A percentile compares a stretch with the other conserved stretches of the same genome.
Conservation (phyloP, 2,888 invertebrate genomes). For the Diogma glabrata region DNA sequence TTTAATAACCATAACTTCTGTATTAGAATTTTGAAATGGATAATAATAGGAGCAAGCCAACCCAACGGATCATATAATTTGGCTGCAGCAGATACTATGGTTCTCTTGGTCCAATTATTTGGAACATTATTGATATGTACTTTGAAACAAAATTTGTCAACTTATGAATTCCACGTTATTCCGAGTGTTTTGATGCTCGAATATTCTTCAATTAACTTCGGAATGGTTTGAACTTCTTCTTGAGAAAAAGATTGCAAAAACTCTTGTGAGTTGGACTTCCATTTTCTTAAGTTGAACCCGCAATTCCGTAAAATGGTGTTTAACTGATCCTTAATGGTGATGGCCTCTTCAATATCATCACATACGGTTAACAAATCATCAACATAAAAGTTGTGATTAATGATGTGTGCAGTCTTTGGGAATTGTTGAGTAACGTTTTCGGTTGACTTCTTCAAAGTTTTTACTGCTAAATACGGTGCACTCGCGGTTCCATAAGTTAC, state of each 20-base stretch:
- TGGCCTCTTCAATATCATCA: neutral
- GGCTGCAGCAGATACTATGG: neutral
- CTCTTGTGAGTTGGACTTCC: neutral
- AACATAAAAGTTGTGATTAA: neutral
- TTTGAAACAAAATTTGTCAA: neutral
- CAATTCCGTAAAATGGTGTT: neutral
- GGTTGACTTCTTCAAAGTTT: neutral
- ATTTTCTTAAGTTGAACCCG: neutral
- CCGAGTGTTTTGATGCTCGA: neutral
- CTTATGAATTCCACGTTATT: neutral
- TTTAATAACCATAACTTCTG: neutral
- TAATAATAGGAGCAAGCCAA: neutral
- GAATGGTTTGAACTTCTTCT: neutral
- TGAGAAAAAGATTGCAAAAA: neutral
- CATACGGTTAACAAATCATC: neutral
- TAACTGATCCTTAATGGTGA: neutral
- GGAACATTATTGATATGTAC: neutral
- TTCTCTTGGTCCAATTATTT: neutral
- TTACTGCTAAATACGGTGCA: neutral
- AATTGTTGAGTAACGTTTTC: neutral
- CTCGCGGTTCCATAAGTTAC: neutral
- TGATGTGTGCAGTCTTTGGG: neutral
- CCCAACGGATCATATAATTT: neutral
- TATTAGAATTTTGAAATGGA: neutral
- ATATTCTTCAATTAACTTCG: neutral